A percentile compares a stretch with the other conserved stretches of the same genome.
Conservation (phyloP, 2,888 invertebrate genomes). For the Schrankia costaestrigalis region DNA sequence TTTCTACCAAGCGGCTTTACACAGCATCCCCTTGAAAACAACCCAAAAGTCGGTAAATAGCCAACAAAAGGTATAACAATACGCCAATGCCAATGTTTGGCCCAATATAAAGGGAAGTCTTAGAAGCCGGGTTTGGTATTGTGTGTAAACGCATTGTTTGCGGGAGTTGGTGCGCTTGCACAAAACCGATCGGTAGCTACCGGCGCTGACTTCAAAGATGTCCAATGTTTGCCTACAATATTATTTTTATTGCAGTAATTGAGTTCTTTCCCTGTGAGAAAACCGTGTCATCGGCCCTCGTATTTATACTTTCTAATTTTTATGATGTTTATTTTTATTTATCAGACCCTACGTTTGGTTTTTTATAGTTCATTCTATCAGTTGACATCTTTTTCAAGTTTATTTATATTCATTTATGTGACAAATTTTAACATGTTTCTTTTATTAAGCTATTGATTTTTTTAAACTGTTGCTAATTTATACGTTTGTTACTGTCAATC, state of each 20-base stretch:
- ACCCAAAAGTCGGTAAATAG: slow-evolving; percentile 79
- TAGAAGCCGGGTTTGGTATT: slow-evolving; percentile 57
- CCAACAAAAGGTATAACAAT: slow-evolving; percentile 71
- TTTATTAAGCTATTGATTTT: neutral
- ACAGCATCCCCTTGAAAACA: slow-evolving; percentile 58
- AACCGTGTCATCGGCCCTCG: slow-evolving; percentile 42
- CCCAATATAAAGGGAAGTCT: slow-evolving; percentile 70
- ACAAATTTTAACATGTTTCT: slow-evolving; percentile 1
- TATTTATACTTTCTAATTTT: slow-evolving; percentile 62
- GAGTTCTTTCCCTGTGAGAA: slow-evolving; percentile 53
- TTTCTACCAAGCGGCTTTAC: slow-evolving; percentile 48
- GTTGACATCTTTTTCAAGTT: slow-evolving; percentile 1
- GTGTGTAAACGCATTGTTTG: slow-evolving; percentile 62
- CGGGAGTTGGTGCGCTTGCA: slow-evolving; percentile 57
- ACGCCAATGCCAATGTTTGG: slow-evolving; percentile 76
- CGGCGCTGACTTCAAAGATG: slow-evolving; percentile 63
- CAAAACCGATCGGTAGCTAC: slow-evolving; percentile 76
- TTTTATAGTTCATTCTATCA: slow-evolving; percentile 13
- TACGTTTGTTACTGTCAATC: too few relatives aligned
- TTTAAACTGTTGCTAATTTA: neutral
- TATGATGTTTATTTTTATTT: slow-evolving; percentile 28
- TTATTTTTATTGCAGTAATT: slow-evolving; percentile 78
- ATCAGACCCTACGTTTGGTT: slow-evolving; percentile 20
- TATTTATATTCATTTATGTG: slow-evolving; percentile 3
- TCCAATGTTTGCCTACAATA: slow-evolving; percentile 69